phyloP scores from a whole-genome alignment of 2,797 vertebrate species.

The Schizopygopsis malacanthus region DNA sequence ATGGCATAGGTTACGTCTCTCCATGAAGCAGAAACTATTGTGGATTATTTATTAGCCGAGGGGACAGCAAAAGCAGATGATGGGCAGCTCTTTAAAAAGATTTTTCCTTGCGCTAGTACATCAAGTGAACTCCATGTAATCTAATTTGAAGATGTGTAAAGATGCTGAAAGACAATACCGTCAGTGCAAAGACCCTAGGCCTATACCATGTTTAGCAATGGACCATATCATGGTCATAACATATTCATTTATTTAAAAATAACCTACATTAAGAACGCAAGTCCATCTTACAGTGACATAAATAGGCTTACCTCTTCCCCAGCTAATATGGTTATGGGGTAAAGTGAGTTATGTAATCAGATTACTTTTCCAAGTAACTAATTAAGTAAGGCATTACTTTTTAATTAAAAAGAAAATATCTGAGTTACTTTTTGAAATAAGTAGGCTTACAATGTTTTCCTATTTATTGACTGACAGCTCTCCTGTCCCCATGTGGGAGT shows the following conservation, averaged over 20 bases:
- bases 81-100: constrained; percentile 30
- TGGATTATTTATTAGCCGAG: constrained; percentile 31
- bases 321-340: too few species aligned
- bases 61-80: constrained; percentile 17
- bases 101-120: not conserved
- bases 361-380: too few species aligned
- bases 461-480: too few species aligned
- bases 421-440: too few species aligned
- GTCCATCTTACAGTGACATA: not conserved
- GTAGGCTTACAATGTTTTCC: too few species aligned
- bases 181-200: not conserved
- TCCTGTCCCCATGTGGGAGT: too few species aligned
- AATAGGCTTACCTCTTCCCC: too few species aligned
- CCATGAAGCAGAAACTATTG: not conserved
- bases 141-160: constrained; percentile 28
- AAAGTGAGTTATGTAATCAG: too few species aligned
- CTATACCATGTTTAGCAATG: not conserved
- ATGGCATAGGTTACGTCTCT: not conserved
- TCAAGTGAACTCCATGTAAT: constrained; percentile 37
- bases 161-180: not conserved
- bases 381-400: too few species aligned
- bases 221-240: not conserved
- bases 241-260: not conserved
- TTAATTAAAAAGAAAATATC: too few species aligned
- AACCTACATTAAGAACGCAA: not conserved